phyloP scores from a whole-genome alignment of 2,888 invertebrate species.

The Ellobium chinense region DNA sequence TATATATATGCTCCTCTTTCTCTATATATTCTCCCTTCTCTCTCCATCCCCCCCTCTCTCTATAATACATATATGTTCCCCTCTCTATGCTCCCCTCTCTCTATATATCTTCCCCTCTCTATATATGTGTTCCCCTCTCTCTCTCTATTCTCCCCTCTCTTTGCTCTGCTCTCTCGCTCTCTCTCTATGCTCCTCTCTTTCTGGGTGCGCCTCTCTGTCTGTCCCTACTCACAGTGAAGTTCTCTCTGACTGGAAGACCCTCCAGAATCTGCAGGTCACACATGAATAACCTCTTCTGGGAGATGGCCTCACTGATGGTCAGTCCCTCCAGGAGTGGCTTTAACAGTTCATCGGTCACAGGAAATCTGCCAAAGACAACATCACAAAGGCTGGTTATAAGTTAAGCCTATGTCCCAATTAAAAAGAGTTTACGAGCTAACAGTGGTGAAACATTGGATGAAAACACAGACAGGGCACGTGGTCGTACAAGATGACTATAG shows the following conservation, averaged over 20 bases:
- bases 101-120: neutral
- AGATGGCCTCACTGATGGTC: constrained; percentile 72
- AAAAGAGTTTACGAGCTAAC: too few species aligned
- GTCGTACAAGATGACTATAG: too few species aligned
- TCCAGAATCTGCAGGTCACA: constrained; percentile 77
- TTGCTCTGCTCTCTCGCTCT: neutral
- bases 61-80: too few species aligned
- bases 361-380: too few species aligned
- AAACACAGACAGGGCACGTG: too few species aligned
- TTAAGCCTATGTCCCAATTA: too few species aligned
- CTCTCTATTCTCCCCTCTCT: neutral
- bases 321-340: constrained; percentile 75
- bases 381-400: too few species aligned
- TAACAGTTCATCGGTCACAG: constrained; percentile 74
- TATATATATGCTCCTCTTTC: neutral
- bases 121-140: too few species aligned
- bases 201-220: too few species aligned
- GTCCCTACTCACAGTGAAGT: constrained; percentile 12
- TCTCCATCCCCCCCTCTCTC: neutral
- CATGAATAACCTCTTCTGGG: constrained; percentile 77
- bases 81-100: too few species aligned
- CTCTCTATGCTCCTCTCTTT: neutral
- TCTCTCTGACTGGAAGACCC: constrained; percentile 61
- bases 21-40: neutral
- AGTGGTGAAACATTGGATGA: too few species aligned